Evolutionary conservation across 2,888 invertebrate species (phyloP).

Genomic region (Dynastes tityus): DNA sequence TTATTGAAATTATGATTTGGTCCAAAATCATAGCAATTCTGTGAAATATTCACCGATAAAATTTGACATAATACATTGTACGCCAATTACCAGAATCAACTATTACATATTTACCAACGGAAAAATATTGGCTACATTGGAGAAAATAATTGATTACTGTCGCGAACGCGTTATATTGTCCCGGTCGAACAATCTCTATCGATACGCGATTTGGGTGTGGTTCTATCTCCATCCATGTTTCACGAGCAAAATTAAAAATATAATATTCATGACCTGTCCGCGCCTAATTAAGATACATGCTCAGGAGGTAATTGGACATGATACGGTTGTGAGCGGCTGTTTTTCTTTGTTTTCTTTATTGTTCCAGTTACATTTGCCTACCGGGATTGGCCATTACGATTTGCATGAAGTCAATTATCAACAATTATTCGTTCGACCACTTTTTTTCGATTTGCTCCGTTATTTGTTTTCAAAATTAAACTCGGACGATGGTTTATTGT

Average conservation of each 20-base stretch:
- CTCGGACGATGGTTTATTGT: constrained; percentile 22
- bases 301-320: constrained; percentile 42
- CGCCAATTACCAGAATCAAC: too few relatives aligned
- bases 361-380: constrained; percentile 7
- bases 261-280: constrained; percentile 45
- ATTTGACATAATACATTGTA: too few relatives aligned
- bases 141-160: too few relatives aligned
- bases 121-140: too few relatives aligned
- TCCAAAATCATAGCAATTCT: too few relatives aligned
- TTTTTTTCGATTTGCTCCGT: constrained; percentile 21
- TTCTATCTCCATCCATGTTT: not conserved
- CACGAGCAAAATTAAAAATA: constrained; percentile 36
- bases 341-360: constrained; percentile 14
- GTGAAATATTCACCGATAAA: too few relatives aligned
- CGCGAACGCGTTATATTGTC: too few relatives aligned
- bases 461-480: constrained; percentile 45
- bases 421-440: constrained; percentile 15
- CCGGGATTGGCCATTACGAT: constrained; percentile 10
- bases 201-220: not conserved
- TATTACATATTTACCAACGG: too few relatives aligned
- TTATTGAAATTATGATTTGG: too few relatives aligned
- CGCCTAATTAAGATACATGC: constrained; percentile 42
- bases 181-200: too few relatives aligned
- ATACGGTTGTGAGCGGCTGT: constrained; percentile 11
- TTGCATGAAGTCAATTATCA: constrained; percentile 42